Conservation (phyloP, 2,113 vertebrate genomes). For the Zootoca vivipara region DNA sequence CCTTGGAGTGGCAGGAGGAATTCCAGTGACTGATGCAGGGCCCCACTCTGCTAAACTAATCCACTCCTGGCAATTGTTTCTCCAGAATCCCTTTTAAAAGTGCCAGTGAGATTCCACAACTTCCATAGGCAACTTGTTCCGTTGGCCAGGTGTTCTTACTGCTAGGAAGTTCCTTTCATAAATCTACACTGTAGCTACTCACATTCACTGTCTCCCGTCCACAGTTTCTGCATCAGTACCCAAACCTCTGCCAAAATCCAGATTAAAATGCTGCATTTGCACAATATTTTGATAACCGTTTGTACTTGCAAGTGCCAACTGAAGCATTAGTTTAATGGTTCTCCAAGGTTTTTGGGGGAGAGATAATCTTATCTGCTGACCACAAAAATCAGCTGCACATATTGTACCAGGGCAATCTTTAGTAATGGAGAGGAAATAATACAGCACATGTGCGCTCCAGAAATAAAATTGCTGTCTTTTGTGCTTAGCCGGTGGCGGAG, state of each 20-base stretch:
- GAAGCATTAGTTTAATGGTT: slow-evolving; percentile 27
- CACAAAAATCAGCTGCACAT: slow-evolving; percentile 8
- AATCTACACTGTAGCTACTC: slow-evolving; percentile 9
- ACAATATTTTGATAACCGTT: background rate
- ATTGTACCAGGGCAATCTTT: background rate
- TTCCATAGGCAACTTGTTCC: slow-evolving; percentile 8
- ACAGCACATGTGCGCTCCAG: background rate
- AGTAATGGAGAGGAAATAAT: background rate
- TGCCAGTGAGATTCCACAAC: background rate
- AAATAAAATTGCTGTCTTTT: slow-evolving; percentile 45
- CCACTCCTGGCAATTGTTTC: background rate
- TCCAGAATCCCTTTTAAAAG: background rate
- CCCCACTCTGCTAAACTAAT: background rate
- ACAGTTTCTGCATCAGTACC: background rate
- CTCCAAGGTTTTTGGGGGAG: background rate
- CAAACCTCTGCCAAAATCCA: slow-evolving; percentile 3
- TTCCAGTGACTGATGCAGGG: background rate
- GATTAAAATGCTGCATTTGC: slow-evolving; percentile 17
- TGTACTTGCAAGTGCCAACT: slow-evolving; percentile 8
- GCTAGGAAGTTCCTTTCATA: slow-evolving; percentile 18
- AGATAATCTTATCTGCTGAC: slow-evolving; percentile 19
- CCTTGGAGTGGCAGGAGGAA: background rate
- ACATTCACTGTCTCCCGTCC: slow-evolving; percentile 6
- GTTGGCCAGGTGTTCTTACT: background rate
- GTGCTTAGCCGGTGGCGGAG: background rate